Percentiles rank a stretch among this genome's conserved stretches.
phyloP scores from a whole-genome alignment of 2,888 invertebrate genomes.

The Cheilosia urbana region DNA sequence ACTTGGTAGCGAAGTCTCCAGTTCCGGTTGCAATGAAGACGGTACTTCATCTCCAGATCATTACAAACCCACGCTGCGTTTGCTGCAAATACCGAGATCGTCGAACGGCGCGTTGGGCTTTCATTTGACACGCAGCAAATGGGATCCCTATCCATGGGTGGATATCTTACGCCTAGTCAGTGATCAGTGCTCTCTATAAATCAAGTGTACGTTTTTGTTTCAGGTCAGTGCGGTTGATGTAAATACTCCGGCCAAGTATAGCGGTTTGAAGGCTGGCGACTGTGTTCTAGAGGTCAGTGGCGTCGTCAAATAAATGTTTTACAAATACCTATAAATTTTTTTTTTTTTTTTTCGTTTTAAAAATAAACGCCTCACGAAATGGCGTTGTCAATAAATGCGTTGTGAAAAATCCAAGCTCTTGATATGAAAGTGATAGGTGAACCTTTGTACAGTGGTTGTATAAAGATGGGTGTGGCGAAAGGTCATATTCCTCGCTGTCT shows the following conservation, averaged over 20 bases:
- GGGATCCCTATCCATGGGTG: constrained; percentile 94
- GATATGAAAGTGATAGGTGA: background rate
- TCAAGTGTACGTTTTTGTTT: constrained; percentile 17
- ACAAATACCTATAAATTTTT: background rate
- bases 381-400: background rate
- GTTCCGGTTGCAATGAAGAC: constrained; percentile 32
- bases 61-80: constrained; percentile 80
- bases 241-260: constrained; percentile 86
- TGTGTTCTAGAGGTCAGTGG: constrained; percentile 88
- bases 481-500: constrained; percentile 5
- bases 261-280: constrained; percentile 89
- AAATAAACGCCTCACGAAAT: background rate
- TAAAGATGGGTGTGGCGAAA: background rate
- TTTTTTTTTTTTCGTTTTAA: background rate
- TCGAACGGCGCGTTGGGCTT: constrained; percentile 88
- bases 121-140: constrained; percentile 89
- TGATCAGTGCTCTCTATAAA: constrained; percentile 11
- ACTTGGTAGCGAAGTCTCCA: constrained; percentile 23
- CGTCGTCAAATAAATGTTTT: background rate
- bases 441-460: background rate
- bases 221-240: constrained; percentile 87
- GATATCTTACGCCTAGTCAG: constrained; percentile 75
- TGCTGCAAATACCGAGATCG: constrained; percentile 86
- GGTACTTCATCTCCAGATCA: constrained; percentile 76
- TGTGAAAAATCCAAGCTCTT: background rate